These are phyloP conservation scores for Callimorpha dominula DNA, from an alignment of 2,888 invertebrate genomes.

Conservation along the genomic window DNA sequence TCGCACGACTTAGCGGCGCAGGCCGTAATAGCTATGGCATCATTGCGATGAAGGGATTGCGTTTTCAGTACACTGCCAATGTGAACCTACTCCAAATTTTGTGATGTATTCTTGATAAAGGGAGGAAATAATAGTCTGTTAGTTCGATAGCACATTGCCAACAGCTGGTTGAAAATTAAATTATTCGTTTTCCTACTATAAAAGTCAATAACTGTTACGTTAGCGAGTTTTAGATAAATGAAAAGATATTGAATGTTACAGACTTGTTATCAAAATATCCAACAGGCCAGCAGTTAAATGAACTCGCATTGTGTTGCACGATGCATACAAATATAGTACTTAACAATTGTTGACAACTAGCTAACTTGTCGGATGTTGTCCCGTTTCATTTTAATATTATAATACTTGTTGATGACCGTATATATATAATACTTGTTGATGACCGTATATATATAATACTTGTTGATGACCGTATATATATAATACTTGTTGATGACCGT, in stretches of 20 bases:
- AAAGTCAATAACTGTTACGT: neutral
- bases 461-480: no score
- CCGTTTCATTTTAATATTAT: neutral
- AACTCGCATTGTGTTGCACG: neutral
- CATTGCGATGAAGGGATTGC: no score
- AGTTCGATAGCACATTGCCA: neutral
- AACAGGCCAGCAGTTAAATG: neutral
- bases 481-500: neutral
- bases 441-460: no score
- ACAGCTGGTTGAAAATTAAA: neutral
- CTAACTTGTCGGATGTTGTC: neutral
- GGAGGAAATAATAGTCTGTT: neutral
- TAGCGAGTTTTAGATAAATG: neutral
- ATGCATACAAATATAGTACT: neutral
- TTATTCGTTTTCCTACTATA: conserved; percentile 2
- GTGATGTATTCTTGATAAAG: neutral
- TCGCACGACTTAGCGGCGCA: no score
- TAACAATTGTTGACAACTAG: neutral
- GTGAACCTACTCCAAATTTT: no score
- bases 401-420: neutral
- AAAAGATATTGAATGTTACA: conserved; percentile 3
- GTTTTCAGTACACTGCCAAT: no score
- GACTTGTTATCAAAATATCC: neutral
- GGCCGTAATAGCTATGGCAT: no score
- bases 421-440: neutral